phyloP scores from a whole-genome alignment of 2,888 invertebrate species.

The Flexamia atlantica region DNA sequence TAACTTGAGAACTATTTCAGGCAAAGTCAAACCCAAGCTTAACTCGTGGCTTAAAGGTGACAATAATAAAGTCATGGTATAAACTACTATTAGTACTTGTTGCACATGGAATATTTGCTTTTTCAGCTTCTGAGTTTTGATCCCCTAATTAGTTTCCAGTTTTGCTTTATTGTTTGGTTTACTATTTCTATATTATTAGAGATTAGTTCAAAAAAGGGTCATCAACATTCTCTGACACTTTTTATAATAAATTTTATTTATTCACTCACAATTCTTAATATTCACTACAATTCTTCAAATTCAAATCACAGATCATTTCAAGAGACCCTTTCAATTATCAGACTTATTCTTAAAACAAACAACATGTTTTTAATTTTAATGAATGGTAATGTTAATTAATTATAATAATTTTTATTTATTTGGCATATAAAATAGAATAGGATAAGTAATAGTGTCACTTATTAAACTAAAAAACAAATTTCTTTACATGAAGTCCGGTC shows the following conservation, averaged over 20 bases:
- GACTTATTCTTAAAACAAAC: constrained; percentile 33
- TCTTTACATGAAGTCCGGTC: background rate
- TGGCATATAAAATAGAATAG: constrained; percentile 41
- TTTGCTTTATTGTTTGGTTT: too few species aligned
- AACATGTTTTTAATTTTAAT: constrained; percentile 2
- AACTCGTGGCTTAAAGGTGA: too few species aligned
- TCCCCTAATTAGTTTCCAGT: too few species aligned
- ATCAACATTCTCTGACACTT: background rate
- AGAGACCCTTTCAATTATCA: constrained; percentile 37
- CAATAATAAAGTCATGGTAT: too few species aligned
- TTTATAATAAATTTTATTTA: background rate
- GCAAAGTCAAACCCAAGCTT: too few species aligned
- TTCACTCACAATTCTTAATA: background rate
- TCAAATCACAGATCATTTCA: constrained; percentile 51
- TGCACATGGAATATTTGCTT: too few species aligned
- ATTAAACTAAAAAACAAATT: constrained; percentile 50
- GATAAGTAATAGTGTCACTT: background rate
- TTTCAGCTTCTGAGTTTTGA: too few species aligned
- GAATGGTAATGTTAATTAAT: constrained; percentile 8
- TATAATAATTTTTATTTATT: constrained; percentile 13
- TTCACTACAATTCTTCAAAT: background rate
- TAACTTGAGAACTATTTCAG: too few species aligned
- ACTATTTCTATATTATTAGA: too few species aligned
- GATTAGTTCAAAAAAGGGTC: too few species aligned
- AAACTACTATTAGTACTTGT: too few species aligned